Percentiles rank a stretch among this genome's conserved stretches.
Evolutionary conservation across 2,797 vertebrate genomes (phyloP).

Genomic region (Amblyopsis hoosieri): DNA sequence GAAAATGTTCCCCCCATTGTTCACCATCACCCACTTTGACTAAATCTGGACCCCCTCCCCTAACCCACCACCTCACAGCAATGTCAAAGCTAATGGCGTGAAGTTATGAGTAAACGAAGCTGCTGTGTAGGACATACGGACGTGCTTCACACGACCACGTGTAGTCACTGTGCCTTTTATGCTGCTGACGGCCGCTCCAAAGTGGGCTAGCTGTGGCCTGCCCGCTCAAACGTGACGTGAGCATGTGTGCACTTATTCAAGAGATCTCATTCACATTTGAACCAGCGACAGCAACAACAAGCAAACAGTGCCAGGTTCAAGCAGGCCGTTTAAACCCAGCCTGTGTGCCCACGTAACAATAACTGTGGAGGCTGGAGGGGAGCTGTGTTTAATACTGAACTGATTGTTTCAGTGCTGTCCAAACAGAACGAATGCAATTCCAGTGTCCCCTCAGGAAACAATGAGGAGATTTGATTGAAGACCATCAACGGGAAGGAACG

Average conservation of each 20-base stretch:
- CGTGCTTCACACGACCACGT: too few relatives aligned
- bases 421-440: constrained; percentile 43
- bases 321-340: constrained; percentile 62
- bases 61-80: too few relatives aligned
- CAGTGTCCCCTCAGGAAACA: too few relatives aligned
- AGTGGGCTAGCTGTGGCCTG: too few relatives aligned
- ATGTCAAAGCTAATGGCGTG: too few relatives aligned
- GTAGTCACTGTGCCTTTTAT: too few relatives aligned
- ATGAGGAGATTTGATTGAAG: too few relatives aligned
- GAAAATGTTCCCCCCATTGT: not conserved
- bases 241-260: constrained; percentile 55
- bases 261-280: constrained; percentile 54
- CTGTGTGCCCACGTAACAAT: constrained; percentile 69
- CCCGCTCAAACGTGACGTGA: constrained; percentile 55
- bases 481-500: too few relatives aligned
- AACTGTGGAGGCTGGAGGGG: constrained; percentile 49
- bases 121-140: too few relatives aligned
- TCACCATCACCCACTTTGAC: constrained; percentile 41
- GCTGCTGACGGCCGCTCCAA: too few relatives aligned
- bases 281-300: constrained; percentile 33
- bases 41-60: too few relatives aligned
- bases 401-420: constrained; percentile 49
- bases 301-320: constrained; percentile 68
- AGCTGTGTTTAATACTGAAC: constrained; percentile 57
- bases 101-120: too few relatives aligned